Base-by-base conservation (phyloP, 1,140 invertebrate genomes). In the Subanguina moxae region DNA sequence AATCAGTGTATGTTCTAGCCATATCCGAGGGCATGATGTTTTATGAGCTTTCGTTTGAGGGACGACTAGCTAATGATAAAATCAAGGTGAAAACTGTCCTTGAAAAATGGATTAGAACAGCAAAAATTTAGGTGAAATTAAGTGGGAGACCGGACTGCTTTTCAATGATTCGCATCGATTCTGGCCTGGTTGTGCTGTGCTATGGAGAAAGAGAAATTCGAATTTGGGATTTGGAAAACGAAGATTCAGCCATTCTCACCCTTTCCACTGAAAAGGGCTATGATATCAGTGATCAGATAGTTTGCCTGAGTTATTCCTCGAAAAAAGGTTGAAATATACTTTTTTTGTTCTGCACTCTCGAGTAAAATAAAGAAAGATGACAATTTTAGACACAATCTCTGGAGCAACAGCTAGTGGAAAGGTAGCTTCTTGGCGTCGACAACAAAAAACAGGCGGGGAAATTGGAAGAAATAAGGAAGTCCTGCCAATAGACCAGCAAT, bases 171-270 rank as follows among this genome's bases (percentile, higher is more conserved):
- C 65, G 28, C 13, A 57, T 72, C 11, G 67, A 77, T 19, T n/a
- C 25, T 9, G 52, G 56, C 13, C 57, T 57, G 23, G 63, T 80
- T 11, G 75, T 74, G 1, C 71, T 83, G 45, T 69, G 70, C 45
- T 77, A 74, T 57, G 68, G 72, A 0, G 76, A 79, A 15, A 65
- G 72, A 58, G 74, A 74, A 70, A 88, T 94, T 25, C 88, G 93
- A 76, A 88, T 95, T 75, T 97, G 92, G 93, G 90, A 98, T 82
- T 87, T 95, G 74, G 89, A 94, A 42, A 90, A 88, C 57, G 91
- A 92, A 61, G 92, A 97, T 77, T 96, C 92, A 84, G 73, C 77
- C 19, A 61, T 69, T 27, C 65, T 75, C 52, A 64, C 64, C 65
- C 74, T 76, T 65, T 66, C 62, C 64, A 52, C 67, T 74, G 86